Conservation (phyloP, 1,140 invertebrate genomes). For the Coelopa frigida region DNA sequence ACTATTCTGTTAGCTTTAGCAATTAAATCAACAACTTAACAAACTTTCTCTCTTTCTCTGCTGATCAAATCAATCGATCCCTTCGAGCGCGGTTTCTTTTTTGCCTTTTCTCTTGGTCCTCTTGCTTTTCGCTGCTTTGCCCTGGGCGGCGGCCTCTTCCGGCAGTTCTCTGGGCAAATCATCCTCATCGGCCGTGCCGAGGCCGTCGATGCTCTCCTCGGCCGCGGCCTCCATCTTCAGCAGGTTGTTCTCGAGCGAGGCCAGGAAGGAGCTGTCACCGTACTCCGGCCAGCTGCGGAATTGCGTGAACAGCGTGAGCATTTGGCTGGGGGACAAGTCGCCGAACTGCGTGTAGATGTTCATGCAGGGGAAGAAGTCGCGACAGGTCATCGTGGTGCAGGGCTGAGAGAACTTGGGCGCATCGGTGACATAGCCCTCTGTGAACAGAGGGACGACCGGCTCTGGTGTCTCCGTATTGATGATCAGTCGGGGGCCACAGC, state of each 20-base stretch:
- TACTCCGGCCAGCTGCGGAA: slow-evolving; percentile 54
- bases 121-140: not conserved
- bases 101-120: slow-evolving; percentile 17
- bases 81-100: not conserved
- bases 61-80: not conserved
- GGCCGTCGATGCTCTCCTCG: slow-evolving; percentile 29
- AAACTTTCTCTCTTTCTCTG: no score
- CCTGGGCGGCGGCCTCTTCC: not conserved
- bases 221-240: slow-evolving; percentile 32
- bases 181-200: slow-evolving; percentile 33
- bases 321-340: slow-evolving; percentile 50
- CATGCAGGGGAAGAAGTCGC: slow-evolving; percentile 48
- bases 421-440: slow-evolving; percentile 44
- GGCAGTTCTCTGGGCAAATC: slow-evolving; percentile 20
- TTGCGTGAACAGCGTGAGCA: slow-evolving; percentile 50
- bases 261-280: slow-evolving; percentile 49
- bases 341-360: slow-evolving; percentile 58
- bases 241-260: slow-evolving; percentile 48
- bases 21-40: not conserved
- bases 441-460: slow-evolving; percentile 22
- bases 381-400: slow-evolving; percentile 24
- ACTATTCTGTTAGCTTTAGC: no score
- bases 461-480: slow-evolving; percentile 27
- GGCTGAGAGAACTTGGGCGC: slow-evolving; percentile 28
- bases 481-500: slow-evolving; percentile 54